Percentiles rank a stretch among this genome's conserved stretches.
Conservation (phyloP, 2,113 vertebrate genomes). For the Trochalopteron elliotii region DNA sequence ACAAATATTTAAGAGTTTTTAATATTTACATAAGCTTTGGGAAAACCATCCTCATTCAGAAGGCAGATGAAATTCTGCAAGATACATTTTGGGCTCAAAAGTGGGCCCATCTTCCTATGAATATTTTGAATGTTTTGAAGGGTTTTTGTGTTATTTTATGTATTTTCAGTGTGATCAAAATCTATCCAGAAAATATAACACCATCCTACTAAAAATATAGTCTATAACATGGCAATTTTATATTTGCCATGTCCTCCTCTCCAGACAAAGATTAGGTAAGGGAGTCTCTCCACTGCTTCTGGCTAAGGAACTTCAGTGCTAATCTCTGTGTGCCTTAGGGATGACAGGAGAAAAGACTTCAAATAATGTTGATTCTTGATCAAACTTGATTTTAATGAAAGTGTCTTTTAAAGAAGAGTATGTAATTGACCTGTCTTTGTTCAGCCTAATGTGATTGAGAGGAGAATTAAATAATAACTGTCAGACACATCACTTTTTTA, state of each 20-base stretch:
- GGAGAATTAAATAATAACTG: conserved; percentile 40
- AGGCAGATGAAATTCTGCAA: not conserved
- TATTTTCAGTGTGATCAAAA: not conserved
- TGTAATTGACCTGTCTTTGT: conserved; percentile 49
- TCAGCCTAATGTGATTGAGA: conserved; percentile 37
- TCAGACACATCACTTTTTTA: conserved; percentile 4
- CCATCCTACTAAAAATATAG: not conserved
- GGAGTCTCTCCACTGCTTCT: not conserved
- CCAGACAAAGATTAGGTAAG: not conserved
- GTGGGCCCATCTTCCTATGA: not conserved
- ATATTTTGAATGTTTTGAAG: not conserved
- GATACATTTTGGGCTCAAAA: not conserved
- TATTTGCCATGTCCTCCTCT: not conserved
- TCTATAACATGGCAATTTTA: not conserved
- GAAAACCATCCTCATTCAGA: not conserved
- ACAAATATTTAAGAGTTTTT: not conserved
- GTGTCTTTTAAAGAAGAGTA: not conserved
- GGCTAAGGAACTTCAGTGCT: not conserved
- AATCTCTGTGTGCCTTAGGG: not conserved
- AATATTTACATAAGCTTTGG: not conserved
- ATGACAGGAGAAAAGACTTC: not conserved
- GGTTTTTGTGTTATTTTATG: not conserved
- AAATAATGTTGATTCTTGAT: conserved; percentile 30
- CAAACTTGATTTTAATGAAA: conserved; percentile 37
- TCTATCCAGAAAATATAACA: not conserved